Percentiles rank a stretch among this genome's conserved stretches.
These are phyloP conservation scores for Bostrychus sinensis DNA, from an alignment of 2,113 vertebrate species.

Conservation along the genomic window DNA sequence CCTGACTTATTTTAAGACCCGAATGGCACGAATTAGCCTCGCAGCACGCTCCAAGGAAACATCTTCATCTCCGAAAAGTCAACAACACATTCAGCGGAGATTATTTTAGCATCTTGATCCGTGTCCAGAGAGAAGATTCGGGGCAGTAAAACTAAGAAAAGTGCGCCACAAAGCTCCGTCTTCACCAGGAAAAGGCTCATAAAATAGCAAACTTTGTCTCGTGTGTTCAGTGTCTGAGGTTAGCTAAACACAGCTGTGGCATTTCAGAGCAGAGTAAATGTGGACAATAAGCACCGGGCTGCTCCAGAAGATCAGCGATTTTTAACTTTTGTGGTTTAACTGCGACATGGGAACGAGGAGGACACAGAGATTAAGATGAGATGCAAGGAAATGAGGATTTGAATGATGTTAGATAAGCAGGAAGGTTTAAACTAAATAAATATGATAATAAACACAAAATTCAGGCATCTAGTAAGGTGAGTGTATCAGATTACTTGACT, in stretches of 20 bases:
- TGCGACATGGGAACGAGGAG: constrained; percentile 51
- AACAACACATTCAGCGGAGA: not conserved
- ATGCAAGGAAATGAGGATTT: not conserved
- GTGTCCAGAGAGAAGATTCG: constrained; percentile 64
- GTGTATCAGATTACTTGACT: no score
- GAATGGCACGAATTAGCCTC: not conserved
- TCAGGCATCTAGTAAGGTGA: no score
- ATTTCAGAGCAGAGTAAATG: constrained; percentile 69
- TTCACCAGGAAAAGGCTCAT: constrained; percentile 43
- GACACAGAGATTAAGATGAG: constrained; percentile 16
- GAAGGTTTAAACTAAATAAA: no score
- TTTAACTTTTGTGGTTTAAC: constrained; percentile 29
- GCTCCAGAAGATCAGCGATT: constrained; percentile 51
- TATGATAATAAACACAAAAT: no score
- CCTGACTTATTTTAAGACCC: not conserved
- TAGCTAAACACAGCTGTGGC: constrained; percentile 78
- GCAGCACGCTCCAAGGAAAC: not conserved
- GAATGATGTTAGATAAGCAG: no score
- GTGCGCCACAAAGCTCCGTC: constrained; percentile 67
- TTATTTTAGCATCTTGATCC: constrained; percentile 46
- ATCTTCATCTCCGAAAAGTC: constrained; percentile 10
- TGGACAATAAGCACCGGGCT: constrained; percentile 63
- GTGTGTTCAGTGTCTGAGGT: constrained; percentile 68
- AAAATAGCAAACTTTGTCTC: constrained; percentile 64
- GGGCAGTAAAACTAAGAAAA: constrained; percentile 67